These are phyloP conservation scores for Monoplex corrugatus DNA, from an alignment of 2,888 invertebrate species.

Conservation along the genomic window DNA sequence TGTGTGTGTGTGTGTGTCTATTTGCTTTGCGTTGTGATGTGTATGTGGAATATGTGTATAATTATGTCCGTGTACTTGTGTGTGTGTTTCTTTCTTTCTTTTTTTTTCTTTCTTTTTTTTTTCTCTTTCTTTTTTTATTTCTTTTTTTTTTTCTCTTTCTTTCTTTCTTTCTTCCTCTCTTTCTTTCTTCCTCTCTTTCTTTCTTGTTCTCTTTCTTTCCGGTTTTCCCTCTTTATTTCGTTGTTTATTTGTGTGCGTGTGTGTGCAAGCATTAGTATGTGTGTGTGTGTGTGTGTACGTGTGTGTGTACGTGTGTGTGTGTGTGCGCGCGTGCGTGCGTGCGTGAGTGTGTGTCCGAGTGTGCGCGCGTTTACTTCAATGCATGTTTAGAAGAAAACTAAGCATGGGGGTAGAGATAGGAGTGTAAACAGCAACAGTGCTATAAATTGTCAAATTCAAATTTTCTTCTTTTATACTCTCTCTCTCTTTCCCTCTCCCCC, in stretches of 20 bases:
- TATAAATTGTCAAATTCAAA: no score
- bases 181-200: neutral
- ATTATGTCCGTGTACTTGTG: no score
- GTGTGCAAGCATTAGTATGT: neutral
- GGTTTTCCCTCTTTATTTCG: neutral
- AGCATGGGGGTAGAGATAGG: neutral
- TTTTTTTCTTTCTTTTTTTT: neutral
- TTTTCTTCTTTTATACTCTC: no score
- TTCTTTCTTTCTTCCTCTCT: neutral
- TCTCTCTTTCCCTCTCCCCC: neutral
- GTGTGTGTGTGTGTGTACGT: neutral
- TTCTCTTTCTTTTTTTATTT: neutral
- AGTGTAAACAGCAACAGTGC: no score
- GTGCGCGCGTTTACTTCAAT: neutral
- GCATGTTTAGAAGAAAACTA: neutral
- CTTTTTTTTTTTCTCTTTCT: neutral
- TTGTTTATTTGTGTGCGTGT: no score
- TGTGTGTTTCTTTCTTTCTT: neutral
- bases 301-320: neutral
- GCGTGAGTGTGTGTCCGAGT: neutral
- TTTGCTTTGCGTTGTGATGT: no score
- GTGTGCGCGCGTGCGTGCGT: constrained; percentile 10
- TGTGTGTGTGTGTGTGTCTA: no score
- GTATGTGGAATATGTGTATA: no score
- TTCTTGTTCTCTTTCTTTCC: neutral